Evolutionary conservation across 2,113 vertebrate species (phyloP), one percentile per base, ranked within the genome.

Genomic region (Dermatemys mawii): DNA sequence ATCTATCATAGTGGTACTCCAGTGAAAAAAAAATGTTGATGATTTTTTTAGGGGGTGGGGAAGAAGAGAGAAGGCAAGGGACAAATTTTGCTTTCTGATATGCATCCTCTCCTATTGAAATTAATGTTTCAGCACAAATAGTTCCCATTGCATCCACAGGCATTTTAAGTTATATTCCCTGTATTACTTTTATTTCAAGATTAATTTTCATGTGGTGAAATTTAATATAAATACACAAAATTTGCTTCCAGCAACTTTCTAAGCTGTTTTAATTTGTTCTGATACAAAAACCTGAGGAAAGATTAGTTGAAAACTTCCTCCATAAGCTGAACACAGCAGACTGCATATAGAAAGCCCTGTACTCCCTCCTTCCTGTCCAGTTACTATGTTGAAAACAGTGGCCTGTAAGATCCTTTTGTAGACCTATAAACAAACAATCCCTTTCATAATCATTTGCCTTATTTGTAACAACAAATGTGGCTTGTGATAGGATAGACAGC

Each of bases 381-480:
- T 93, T 82, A 95, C 91, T 95, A 49, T 91, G 85, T 88, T 93
- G 51, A 97, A 92, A 92, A 93, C 86, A 50, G 86, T 93, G 88
- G 85, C 88, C 88, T 95, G 86, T 94, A 87, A 97, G 82, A 94
- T 67, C 80, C 84, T 93, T 97, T 96, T 94, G 94, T 95, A 84
- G 93, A 88, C 46, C 80, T 96, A 57, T 80, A 96, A 97, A 97
- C 93, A 97, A 97, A 91, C 67, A 96, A 94, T 88, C 92, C 35
- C 83, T 94, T 96, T 98, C 89, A 93, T 82, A 80, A 93, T 95
- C 32, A 85, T 91, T 49, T 75, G 73, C 85, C 90, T 95, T 0
- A 83, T 93, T 95, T 94, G 91, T 32, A 93, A 87, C 96, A 95
- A 96, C 83, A 96, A 98, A 89, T 78, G 55, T 38, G 92, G 92